Base-by-base conservation (phyloP, 2,113 vertebrate genomes). In the Tympanuchus pallidicinctus region DNA sequence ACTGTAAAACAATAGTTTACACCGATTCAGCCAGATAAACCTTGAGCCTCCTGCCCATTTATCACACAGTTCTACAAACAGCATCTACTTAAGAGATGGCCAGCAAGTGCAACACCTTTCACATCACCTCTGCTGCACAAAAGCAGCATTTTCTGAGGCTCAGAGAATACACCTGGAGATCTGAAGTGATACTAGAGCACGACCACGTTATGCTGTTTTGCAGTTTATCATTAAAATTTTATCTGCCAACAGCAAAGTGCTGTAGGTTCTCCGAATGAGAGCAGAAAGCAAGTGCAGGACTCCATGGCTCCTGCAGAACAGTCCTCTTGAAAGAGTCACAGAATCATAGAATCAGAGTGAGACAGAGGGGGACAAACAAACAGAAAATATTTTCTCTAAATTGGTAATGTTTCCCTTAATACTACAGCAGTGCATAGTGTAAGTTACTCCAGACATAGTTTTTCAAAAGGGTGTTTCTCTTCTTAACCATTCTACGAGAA, bases 71-170 rank as follows among this genome's bases (percentile, higher is more conserved):
- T 69, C 45, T 70, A 30, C 50, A 60, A 90, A 61, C 11, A 69
- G 59, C 88, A 67, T 30, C 54, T 72, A 69, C 3, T 8, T 20
- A 42, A 27, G 11, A 56, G 34, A 67, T 1, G 0, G 0, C 36
- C 74, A 60, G 54, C 21, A 75, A 82, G 28, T 5, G 4, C 24
- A 77, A 80, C 38, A 70, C 6, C 28, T 79, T 89, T 64, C 25
- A 76, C 19, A 69, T 71, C 43, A 69, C 25, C 43, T 82, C 77
- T 70, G 52, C 18, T 11, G 22, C 22, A 70, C 50, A 80, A 85
- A 67, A 76, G 11, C 11, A 80, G 30, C 7, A 14, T 6, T 73
- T 83, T 61, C 13, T 59, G 64, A 80, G 27, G 63, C 27, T 43
- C 64, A 50, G 22, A 52, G 64, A 88, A 61, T 16, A 56, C 66